Evolutionary conservation across 2,888 invertebrate species (phyloP), one percentile per base, ranked within the genome.

Genomic region (Pristionchus arcanus): DNA sequence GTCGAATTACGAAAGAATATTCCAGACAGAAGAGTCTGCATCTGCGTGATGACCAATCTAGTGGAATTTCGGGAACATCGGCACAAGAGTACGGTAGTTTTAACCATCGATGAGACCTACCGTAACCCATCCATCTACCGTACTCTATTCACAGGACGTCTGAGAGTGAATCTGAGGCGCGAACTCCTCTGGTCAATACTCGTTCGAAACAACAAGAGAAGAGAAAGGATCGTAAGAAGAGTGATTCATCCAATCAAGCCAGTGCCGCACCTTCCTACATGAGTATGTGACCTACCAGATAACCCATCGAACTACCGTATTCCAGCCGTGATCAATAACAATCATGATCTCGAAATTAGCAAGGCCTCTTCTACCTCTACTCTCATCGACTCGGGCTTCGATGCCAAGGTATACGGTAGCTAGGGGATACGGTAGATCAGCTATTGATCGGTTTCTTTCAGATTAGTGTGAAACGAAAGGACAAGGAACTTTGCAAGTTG

Each of bases 391-490:
- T 71, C 71, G 71, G 71, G 71, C 71, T 71, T 71, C 71, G 71
- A 71, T 31, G 71, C 71, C 71, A 71, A 71, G 71, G 71, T 71
- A 71, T 31, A 31, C 71, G 71, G 34, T 68, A 68, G 68, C 13
- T 15, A 15, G n/a, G 31, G 25, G 34, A 7, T 71, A 34, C 71
- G 71, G 34, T 71, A 63, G 63, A 63, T 63, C 25, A 63, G 59
- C 4, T 59, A 68, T 68, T 28, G 31, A 34, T 71, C 71, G 31
- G 11, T 71, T 34, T 2, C 34, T 21, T 81, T 1, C 49, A 81
- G 81, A 81, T 81, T 19, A 42, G 49, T n/a, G 81, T 81, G 81
- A 81, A 81, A 42, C 81, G 81, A 49, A 81, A 81, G 49, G 42
- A 81, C 42, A 49, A 42, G 34, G 81, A 81, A 11, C 25, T 81